Conservation (phyloP, 2,888 invertebrate genomes). For the Eustalomyia histrio region DNA sequence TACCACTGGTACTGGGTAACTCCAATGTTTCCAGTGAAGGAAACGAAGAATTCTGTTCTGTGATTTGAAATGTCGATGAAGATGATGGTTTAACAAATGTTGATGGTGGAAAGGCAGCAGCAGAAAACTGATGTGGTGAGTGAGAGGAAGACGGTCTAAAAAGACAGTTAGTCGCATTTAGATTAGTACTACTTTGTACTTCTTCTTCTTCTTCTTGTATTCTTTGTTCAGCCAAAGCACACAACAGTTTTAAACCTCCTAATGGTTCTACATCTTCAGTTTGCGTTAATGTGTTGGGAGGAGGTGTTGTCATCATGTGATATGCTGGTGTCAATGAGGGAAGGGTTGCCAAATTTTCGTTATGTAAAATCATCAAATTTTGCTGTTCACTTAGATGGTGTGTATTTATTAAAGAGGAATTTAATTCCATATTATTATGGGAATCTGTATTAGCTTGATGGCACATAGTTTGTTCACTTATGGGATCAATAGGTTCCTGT, state of each 20-base stretch:
- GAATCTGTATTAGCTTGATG: constrained; percentile 32
- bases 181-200: constrained; percentile 59
- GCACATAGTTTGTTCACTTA: constrained; percentile 59
- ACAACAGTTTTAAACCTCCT: constrained; percentile 87
- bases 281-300: constrained; percentile 22
- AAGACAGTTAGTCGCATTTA: constrained; percentile 45
- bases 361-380: constrained; percentile 13
- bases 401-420: constrained; percentile 27
- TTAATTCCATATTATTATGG: constrained; percentile 34
- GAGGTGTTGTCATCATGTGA: constrained; percentile 27
- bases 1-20: constrained; percentile 70
- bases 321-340: constrained; percentile 29
- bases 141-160: constrained; percentile 25
- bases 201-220: constrained; percentile 86
- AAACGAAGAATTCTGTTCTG: constrained; percentile 54
- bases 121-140: constrained; percentile 53
- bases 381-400: constrained; percentile 38
- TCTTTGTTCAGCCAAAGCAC: constrained; percentile 91
- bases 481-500: constrained; percentile 74
- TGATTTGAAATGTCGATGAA: background rate
- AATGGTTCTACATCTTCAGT: constrained; percentile 75
- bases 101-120: constrained; percentile 15
- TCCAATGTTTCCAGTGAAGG: constrained; percentile 76
- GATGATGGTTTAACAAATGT: constrained; percentile 59
- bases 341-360: constrained; percentile 32